Conservation (phyloP, 2,888 invertebrate species). For the Scaptomyza cyrtandrae region DNA sequence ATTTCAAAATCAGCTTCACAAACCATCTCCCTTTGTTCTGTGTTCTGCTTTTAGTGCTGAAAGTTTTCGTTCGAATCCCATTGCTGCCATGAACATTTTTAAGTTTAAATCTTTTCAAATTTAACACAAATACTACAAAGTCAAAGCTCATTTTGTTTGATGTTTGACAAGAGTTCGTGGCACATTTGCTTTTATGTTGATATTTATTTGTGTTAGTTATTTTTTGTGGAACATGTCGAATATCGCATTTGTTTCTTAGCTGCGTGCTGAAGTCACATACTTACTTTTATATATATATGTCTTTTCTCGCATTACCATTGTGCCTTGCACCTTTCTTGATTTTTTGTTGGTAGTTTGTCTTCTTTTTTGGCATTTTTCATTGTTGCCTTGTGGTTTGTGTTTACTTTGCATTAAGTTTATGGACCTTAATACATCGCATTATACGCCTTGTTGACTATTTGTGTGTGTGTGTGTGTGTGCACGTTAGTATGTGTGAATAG, state of each 20-base stretch:
- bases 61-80: not conserved
- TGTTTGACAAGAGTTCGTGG: constrained; percentile 5
- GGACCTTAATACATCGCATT: constrained; percentile 62
- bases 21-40: not conserved
- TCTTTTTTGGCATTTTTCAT: constrained; percentile 10
- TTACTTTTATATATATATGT: not conserved
- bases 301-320: constrained; percentile 28
- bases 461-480: constrained; percentile 5
- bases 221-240: constrained; percentile 18
- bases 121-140: not conserved
- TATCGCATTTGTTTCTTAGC: constrained; percentile 20
- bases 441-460: constrained; percentile 45
- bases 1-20: not conserved
- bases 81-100: not conserved
- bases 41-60: not conserved
- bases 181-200: constrained; percentile 1
- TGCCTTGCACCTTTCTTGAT: constrained; percentile 19
- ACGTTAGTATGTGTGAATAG: constrained; percentile 27
- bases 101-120: not conserved
- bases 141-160: constrained; percentile 1
- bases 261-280: constrained; percentile 28
- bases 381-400: constrained; percentile 42
- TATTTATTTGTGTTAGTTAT: constrained; percentile 20
- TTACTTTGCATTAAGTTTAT: constrained; percentile 75
- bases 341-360: constrained; percentile 24